Base-by-base conservation (phyloP, 2,797 vertebrate species). In the Enteromius argenteus region DNA sequence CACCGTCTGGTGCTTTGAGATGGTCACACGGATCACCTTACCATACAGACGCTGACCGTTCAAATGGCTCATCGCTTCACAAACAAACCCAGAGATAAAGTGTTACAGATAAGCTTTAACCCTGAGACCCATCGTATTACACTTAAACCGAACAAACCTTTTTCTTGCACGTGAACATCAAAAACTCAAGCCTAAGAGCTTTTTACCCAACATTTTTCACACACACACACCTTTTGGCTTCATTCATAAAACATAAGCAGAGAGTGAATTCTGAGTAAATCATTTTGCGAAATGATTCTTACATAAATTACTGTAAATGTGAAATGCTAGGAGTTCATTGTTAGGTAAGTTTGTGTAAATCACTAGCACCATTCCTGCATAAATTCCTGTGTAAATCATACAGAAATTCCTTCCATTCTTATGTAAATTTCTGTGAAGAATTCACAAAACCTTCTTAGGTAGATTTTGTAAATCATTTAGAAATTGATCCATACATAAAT, bases 11-110 rank as follows among this genome's bases (percentile, higher is more conserved):
- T 97, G 93, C 88, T 96, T 97, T 80, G 97, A 98, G 87, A 97
- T 75, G 74, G 95, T 97, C 87, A 96, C 91, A 21, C 89, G 93
- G 58, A 99, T 94, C 76, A 96, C 91, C 84, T 94, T 97, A 62
- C 97, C 97, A 64, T 97, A 96, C 88, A 98, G 94, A 89, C 91
- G 96, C 90, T 97, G 97, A 17, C 97, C 97, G 39, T 96, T 96
- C 88, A 99, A 91, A 89, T 98, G 92, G 87, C 91, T 95, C 94
- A 97, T 96, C 0, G 96, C 97, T 97, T 90, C 71, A 91, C 46
- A 79, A 67, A 85, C 5, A 67, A 76, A 49, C 13, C 60, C 83
- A n/a, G 30, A 30, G 23, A 66, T 42, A 10, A 53, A 30, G 56
- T 8, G 46, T 64, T 78, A 78, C 27, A 62, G 58, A 76, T 60